Conservation (phyloP, 2,113 vertebrate genomes). For the Pao palembangensis region DNA sequence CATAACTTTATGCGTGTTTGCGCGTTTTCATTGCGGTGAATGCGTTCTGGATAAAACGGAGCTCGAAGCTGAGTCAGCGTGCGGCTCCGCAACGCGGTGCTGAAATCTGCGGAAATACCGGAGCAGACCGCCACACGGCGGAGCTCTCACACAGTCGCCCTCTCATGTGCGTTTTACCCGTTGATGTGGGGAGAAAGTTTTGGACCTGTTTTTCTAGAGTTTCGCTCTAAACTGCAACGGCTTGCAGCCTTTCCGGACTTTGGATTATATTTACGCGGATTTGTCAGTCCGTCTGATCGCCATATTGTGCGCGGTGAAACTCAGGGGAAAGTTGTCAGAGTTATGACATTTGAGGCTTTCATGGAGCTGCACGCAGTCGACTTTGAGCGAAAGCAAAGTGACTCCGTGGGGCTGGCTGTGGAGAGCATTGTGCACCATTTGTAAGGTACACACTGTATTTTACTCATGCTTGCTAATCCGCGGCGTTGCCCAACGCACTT, state of each 20-base stretch:
- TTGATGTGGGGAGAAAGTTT: conserved; percentile 57
- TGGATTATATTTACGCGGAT: conserved; percentile 32
- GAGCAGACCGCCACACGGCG: conserved; percentile 19
- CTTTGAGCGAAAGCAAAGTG: conserved; percentile 66
- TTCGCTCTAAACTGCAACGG: conserved; percentile 45
- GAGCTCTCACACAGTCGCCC: conserved; percentile 21
- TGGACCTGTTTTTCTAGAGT: conserved; percentile 58
- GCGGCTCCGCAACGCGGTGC: no score
- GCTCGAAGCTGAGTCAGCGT: neutral
- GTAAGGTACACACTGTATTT: conserved; percentile 48
- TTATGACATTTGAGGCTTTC: conserved; percentile 66
- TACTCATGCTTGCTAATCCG: conserved; percentile 19
- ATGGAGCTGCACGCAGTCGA: conserved; percentile 70
- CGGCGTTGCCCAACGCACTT: conserved; percentile 18
- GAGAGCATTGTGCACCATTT: conserved; percentile 43
- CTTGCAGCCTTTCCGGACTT: conserved; percentile 20
- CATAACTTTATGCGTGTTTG: conserved; percentile 42
- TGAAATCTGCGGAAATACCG: conserved; percentile 28
- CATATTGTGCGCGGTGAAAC: conserved; percentile 58
- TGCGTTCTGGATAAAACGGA: conserved; percentile 2
- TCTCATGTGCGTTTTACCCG: conserved; percentile 35
- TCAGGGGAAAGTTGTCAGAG: conserved; percentile 62
- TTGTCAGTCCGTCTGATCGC: conserved; percentile 36
- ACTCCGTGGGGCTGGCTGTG: conserved; percentile 53
- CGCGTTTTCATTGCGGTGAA: conserved; percentile 33